Evolutionary conservation across 2,888 invertebrate genomes (phyloP).

Genomic region (Smittia aterrima): DNA sequence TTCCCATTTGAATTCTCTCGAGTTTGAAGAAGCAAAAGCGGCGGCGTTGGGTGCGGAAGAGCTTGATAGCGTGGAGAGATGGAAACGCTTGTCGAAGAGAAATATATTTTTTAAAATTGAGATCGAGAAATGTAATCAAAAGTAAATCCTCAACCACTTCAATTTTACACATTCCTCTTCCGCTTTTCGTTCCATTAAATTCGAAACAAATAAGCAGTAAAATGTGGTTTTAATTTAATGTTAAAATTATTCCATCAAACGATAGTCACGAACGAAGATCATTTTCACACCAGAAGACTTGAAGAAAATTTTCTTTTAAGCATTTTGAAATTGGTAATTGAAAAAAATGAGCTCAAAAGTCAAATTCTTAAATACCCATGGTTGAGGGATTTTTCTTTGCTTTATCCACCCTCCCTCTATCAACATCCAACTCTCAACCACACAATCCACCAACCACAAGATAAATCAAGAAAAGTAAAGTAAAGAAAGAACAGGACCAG

Average conservation of each 20-base stretch:
- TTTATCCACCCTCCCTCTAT: background rate
- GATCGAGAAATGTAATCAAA: conserved; percentile 27
- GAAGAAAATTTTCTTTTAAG: background rate
- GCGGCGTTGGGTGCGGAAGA: background rate
- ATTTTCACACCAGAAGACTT: background rate
- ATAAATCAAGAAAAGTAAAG: conserved; percentile 5
- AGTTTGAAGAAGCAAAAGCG: background rate
- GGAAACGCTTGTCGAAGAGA: background rate
- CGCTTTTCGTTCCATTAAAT: conserved; percentile 33
- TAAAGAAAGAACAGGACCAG: conserved; percentile 4
- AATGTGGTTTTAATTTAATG: conserved; percentile 36
- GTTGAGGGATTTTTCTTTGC: conserved; percentile 14
- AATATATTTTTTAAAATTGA: conserved; percentile 11
- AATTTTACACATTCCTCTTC: conserved; percentile 25
- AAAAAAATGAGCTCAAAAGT: conserved; percentile 14
- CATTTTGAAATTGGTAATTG: conserved; percentile 30
- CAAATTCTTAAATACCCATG: background rate
- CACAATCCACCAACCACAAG: conserved; percentile 8
- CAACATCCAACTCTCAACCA: background rate
- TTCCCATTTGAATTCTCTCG: background rate
- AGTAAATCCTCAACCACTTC: conserved; percentile 31
- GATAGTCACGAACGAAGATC: background rate
- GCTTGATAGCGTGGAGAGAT: background rate
- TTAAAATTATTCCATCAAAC: conserved; percentile 7
- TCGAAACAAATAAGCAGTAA: conserved; percentile 40